These are phyloP conservation scores for Heliocidaris erythrogramma DNA, from an alignment of 35 echinoderm and acorn worm genomes.

Conservation along the genomic window DNA sequence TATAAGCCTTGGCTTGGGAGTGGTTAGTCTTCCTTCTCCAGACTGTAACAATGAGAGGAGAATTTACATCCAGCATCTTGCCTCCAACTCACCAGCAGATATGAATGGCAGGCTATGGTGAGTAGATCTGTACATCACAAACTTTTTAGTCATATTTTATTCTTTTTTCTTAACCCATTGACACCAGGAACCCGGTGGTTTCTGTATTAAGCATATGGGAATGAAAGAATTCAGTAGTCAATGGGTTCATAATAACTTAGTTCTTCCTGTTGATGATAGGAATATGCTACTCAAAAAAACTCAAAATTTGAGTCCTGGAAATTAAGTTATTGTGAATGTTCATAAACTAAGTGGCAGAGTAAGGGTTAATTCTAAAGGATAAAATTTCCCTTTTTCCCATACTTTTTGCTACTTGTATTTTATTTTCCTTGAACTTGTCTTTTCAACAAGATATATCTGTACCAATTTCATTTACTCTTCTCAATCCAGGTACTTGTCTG, in stretches of 20 bases:
- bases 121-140: background rate
- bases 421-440: background rate
- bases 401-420: background rate
- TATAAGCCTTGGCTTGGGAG: constrained; percentile 80
- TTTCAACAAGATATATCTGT: constrained; percentile 13
- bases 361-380: background rate
- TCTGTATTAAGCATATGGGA: background rate
- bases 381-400: background rate
- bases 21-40: constrained; percentile 90
- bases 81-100: constrained; percentile 68
- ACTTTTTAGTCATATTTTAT: too few relatives aligned
- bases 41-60: constrained; percentile 71
- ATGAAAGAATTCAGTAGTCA: too few relatives aligned
- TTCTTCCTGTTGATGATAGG: background rate
- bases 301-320: too few relatives aligned
- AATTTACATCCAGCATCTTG: constrained; percentile 87
- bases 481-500: background rate
- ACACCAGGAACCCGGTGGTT: too few relatives aligned
- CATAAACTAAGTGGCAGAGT: background rate
- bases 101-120: constrained; percentile 80
- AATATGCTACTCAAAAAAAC: too few relatives aligned
- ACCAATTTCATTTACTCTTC: background rate
- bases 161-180: too few relatives aligned
- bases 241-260: background rate
- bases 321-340: too few relatives aligned